Base-by-base conservation (phyloP, 2,888 invertebrate species). In the Physocephala rufipes region DNA sequence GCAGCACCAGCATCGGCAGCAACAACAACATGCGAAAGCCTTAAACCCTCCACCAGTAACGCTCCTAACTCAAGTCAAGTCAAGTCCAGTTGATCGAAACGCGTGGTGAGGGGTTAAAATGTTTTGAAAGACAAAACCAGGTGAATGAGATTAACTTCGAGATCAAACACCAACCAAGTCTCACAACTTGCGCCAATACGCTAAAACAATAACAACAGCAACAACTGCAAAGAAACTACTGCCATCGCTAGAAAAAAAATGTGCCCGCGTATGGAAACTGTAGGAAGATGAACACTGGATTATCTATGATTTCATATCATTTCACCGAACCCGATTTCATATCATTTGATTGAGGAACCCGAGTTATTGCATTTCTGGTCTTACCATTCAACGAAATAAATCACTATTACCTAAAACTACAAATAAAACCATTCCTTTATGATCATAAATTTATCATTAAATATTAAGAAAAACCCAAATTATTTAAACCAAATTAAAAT, bases 61-160 rank as follows among this genome's bases (percentile, higher is more conserved):
- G 47, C 3, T 19, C 16, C n/a, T n/a, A 9, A 26, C 59, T 5
- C 21, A 13, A 21, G 24, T 13, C n/a, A n/a, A n/a, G n/a, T n/a
- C 16, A 21, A 36, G 13, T 24, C 45, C 43, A 9, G 21, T 49
- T 9, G 26, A 9, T 43, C 16, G 26, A 61, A 21, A n/a, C n/a
- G 58, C 19, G 26, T 19, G 19, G 47, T 51, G 51, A 67, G 67
- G 67, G 30, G 59, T 36, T 59, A 59, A 49, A 67, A 67, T 59
- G 67, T 59, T 59, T 67, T 59, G 59, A 67, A 61, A 45, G 49
- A 26, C 58, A 36, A 9, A 36, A 24, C 30, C 15, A n/a, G 15
- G 21, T 36, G 47, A 59, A 47, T 26, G 59, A 67, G 67, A 67
- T 67, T 67, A 67, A 67, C 67, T 67, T 61, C 67, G 30, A 58